Base-by-base conservation (phyloP, 2,113 vertebrate genomes). In the Mastomys coucha region DNA sequence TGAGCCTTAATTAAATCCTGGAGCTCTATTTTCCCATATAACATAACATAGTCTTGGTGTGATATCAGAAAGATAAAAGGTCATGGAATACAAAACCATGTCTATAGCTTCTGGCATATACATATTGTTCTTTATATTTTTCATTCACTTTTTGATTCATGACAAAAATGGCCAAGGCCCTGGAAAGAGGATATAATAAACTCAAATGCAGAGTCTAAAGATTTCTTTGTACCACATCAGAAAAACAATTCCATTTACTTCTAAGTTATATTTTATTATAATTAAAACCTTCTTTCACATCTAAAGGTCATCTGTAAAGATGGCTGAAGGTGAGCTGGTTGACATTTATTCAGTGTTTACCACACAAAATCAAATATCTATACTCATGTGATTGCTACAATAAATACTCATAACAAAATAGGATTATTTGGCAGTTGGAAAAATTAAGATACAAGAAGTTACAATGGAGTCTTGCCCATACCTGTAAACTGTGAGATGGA, bases 361-460 rank as follows among this genome's bases (percentile, higher is more conserved):
- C 36, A 65, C 67, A 22, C 17, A 73, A 22, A 95, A 42, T 81
- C 91, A 96, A 28, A 60, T 14, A 80, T 36, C 70, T 89, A 63
- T 80, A 84, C 24, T 95, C n/a, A 78, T 91, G 14, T 51, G 81
- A 91, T 89, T 91, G 13, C 91, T 33, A 94, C 17, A 73, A 91
- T 65, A 45, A 58, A 89, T 65, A 33, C 1, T 58, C 65, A 42
- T 51, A 65, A 63, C 16, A 45, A 45, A 80, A 19, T 56, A 73
- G 31, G 11, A 67, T 89, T 95, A 88, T 82, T 84, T 85, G 60
- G 85, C 45, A 49, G 2, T 39, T 42, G 84, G 80, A 91, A 58
- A 31, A 89, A 91, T 22, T 78, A 80, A 86, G 36, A 31, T 51
- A 14, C 4, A 63, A 45, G 87, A 5, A 65, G 6, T 69, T 75